Base-by-base conservation (phyloP, 2,888 invertebrate species). In the Calliphora vomitoria region DNA sequence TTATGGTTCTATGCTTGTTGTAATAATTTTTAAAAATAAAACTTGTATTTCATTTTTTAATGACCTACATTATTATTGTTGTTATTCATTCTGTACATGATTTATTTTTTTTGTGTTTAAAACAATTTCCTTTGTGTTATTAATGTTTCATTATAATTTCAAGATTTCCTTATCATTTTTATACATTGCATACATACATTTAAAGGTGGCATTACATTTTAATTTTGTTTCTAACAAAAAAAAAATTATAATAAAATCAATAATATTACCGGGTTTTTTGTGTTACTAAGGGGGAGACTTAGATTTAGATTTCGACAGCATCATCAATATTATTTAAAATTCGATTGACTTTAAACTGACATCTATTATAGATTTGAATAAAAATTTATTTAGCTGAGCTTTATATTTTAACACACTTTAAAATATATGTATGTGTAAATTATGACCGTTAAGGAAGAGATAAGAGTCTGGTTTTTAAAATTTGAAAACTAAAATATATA, bases 161-260 rank as follows among this genome's bases (percentile, higher is more conserved):
- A 71, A 35, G 69, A 71, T 53, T 71, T 55, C 55, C 71, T 71
- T 71, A 71, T 71, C 71, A 71, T 35, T 35, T 35, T 53, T 38
- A 11, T 35, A 71, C 4, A 8, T 8, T 44, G 8, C 4, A 13
- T 44, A 44, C 5, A 44, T 44, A 69, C 31, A 68, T 8, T 47
- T 6, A 35, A 35, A 47, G n/a, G 13, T 31, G 50, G 31, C 35
- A 35, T 55, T 55, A 71, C 18, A 35, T 38, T 35, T 55, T 35
- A 38, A n/a, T 69, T 69, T 47, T 5, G 35, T 35, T 35, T 6
- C 35, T 35, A 35, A 35, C 35, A 35, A 35, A 35, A 35, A 5
- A 35, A 35, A 35, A 35, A 5, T 6, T 3, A 35, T 35, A 35
- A 5, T 35, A 35, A 35, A 35, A 35, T 35, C 4, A 35, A 35